phyloP scores from a whole-genome alignment of 2,888 invertebrate genomes.

The Byasa hedistus region DNA sequence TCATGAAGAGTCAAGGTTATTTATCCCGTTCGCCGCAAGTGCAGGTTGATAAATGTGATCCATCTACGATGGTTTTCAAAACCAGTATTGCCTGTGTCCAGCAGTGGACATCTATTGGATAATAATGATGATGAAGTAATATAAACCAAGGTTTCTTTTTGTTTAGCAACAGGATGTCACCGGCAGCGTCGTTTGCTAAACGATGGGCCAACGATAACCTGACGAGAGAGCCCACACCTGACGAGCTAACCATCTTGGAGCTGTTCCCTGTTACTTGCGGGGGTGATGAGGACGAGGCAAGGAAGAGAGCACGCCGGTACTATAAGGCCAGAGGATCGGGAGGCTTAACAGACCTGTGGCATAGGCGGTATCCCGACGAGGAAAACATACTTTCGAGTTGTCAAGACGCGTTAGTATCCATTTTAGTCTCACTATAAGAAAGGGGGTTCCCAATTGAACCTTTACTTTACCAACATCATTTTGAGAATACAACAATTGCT shows the following conservation, averaged over 20 bases:
- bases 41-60: too few species aligned
- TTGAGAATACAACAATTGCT: too few species aligned
- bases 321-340: constrained; percentile 66
- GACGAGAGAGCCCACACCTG: constrained; percentile 50
- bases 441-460: too few species aligned
- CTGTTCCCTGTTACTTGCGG: constrained; percentile 60
- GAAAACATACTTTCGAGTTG: constrained; percentile 73
- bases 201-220: constrained; percentile 76
- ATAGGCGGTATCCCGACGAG: constrained; percentile 66
- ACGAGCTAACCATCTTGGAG: constrained; percentile 58
- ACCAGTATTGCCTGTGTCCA: background rate
- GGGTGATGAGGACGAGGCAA: constrained; percentile 61
- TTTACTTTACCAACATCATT: too few species aligned
- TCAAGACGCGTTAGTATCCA: constrained; percentile 67
- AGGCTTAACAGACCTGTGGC: constrained; percentile 66
- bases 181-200: constrained; percentile 75
- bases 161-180: constrained; percentile 64
- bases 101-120: background rate
- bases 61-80: too few species aligned
- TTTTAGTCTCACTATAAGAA: background rate
- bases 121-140: background rate
- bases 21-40: too few species aligned
- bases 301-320: constrained; percentile 64
- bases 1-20: too few species aligned
- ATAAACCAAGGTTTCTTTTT: background rate